Conservation (phyloP, 2,113 vertebrate genomes). For the Tenrec ecaudatus region DNA sequence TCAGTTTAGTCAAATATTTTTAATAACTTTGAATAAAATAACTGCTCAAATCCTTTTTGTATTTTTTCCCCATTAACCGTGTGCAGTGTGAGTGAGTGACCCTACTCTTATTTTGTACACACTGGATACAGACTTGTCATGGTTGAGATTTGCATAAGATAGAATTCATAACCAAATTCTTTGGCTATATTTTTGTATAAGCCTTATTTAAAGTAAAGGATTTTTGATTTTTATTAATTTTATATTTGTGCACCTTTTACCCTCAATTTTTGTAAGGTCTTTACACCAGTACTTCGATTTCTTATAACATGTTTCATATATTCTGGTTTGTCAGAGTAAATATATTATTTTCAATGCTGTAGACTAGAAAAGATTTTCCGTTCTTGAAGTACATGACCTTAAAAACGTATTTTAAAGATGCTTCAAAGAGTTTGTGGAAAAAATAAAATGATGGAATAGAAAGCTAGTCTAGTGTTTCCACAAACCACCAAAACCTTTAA, state of each 20-base stretch:
- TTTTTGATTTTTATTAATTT: conserved; percentile 30
- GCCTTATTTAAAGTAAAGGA: not conserved
- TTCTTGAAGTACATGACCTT: not conserved
- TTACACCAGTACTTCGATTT: not conserved
- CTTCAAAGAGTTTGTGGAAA: too few species aligned
- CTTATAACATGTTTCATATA: not conserved
- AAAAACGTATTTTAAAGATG: not conserved
- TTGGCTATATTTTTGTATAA: not conserved
- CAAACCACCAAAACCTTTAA: too few species aligned
- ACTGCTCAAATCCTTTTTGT: not conserved
- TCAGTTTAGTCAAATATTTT: too few species aligned
- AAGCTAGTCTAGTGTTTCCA: too few species aligned
- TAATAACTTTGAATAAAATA: too few species aligned
- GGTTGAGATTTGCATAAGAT: not conserved
- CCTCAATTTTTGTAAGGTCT: not conserved
- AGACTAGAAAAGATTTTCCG: conserved; percentile 14
- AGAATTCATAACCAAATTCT: not conserved
- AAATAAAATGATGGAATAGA: too few species aligned
- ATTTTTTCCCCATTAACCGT: not conserved
- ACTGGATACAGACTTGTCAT: not conserved
- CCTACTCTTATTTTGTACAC: not conserved
- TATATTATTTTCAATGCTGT: not conserved
- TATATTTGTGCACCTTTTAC: not conserved
- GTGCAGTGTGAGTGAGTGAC: not conserved
- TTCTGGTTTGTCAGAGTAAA: not conserved